Percentiles rank a stretch among this genome's conserved stretches.
These are phyloP conservation scores for Archivesica marissinica DNA, from an alignment of 1,140 invertebrate species.

Conservation along the genomic window DNA sequence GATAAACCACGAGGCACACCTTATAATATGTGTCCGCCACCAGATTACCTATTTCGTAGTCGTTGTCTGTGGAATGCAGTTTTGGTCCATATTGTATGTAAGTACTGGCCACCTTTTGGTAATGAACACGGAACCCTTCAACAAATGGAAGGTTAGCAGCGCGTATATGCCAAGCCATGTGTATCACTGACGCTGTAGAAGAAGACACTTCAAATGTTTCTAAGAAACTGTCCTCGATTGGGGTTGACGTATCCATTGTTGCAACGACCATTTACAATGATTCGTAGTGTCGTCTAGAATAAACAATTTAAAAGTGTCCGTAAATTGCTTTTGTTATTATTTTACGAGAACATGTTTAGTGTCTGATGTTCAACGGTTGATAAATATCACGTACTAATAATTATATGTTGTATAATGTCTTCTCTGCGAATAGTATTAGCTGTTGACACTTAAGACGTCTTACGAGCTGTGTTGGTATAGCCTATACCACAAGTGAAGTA, in stretches of 20 bases:
- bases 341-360: no score
- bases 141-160: conserved; percentile 55
- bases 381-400: no score
- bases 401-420: no score
- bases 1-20: conserved; percentile 78
- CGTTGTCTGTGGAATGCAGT: conserved; percentile 56
- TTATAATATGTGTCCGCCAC: conserved; percentile 81
- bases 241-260: conserved; percentile 48
- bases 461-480: no score
- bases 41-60: conserved; percentile 76
- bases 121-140: conserved; percentile 71
- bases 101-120: conserved; percentile 75
- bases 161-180: conserved; percentile 68
- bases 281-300: no score
- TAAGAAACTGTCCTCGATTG: conserved; percentile 37
- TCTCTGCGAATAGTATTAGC: no score
- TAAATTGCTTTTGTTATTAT: no score
- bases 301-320: no score
- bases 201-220: conserved; percentile 67
- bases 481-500: no score
- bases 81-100: conserved; percentile 77
- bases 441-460: no score
- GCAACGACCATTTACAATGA: background rate
- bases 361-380: no score
- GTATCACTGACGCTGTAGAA: conserved; percentile 75